Base-by-base conservation (phyloP, 1,140 invertebrate species). In the Drosophila watanabei region DNA sequence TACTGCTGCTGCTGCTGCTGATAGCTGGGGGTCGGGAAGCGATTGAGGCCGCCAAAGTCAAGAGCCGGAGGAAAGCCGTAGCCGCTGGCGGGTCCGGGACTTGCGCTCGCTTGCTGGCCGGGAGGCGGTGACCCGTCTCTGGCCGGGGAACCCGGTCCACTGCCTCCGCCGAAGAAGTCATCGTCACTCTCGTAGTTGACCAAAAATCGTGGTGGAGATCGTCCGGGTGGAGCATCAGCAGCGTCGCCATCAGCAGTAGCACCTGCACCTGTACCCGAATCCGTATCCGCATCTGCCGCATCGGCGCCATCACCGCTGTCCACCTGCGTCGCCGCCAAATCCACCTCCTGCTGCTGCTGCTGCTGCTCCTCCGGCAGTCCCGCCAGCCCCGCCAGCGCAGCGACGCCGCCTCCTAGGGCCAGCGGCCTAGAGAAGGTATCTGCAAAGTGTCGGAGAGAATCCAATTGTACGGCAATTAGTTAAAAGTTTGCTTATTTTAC, bases 381-480 rank as follows among this genome's bases (percentile, higher is more conserved):
- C 32, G 32, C 20, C 20, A 46, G 46, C 24, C 46, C 46, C 14
- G 46, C 20, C 37, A 57, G 35, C 9, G 46, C 66, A 5, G 46
- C 64, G 28, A 43, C 66, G 11, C 54, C 76, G 51, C 41, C 66
- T 16, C 32, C 58, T 6, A 62, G 18, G 45, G 51, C 63, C 41
- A 48, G 33, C 10, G 83, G 70, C 59, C 79, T 86, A 92, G 71
- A 92, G 80, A 63, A 92, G 75, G 58, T 92, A 92, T 82, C 90
- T 92, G 90, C 90, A 92, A 92, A 92, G 90, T 81, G 90, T 92
- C 83, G 82, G 91, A 87, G 90, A 92, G 78, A 92, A 92, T 80
- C 90, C 90, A 84, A 90, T 92, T 86, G 91, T 92, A 64, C 81
- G 90, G 58, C 90, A 92, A 86, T 92, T 92, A 92, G 90, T 92